Evolutionary conservation across 1,140 invertebrate species (phyloP), one percentile per base, ranked within the genome.

Genomic region (Panagrolaimus sp.): DNA sequence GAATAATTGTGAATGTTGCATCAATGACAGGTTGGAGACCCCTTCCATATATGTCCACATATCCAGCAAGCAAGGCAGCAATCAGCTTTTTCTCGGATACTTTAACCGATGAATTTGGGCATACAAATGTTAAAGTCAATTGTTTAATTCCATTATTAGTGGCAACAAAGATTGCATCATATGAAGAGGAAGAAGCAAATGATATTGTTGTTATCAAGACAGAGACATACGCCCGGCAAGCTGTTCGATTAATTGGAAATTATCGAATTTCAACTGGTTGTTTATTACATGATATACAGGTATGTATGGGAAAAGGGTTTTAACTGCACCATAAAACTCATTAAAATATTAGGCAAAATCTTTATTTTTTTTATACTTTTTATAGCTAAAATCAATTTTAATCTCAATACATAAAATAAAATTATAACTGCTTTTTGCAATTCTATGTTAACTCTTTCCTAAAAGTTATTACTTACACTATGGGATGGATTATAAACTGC

Each of bases 1-100:
- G 95, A 10, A 88, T 95, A 0, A 87, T 98, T 38, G 90, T 98
- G 55, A 98, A 97, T 83, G 86, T 98, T 43, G 90, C 93, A 0
- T 98, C 95, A 12, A 88, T 89, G 0, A 88, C 91, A 0, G 73
- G 82, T 10, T 82, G 80, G 80, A 44, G 80, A 24, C 80, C 80
- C 26, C 58, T 82, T 12, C 80, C 80, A 8, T 82, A 82, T 65
- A 72, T 82, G 70, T 83, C 79, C 43, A 77, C 82, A 10, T 82
- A 82, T 68, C 80, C 80, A 6, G 77, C 82, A 15, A 75, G 72
- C 58, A 82, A 82, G 70, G 80, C 82, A 24, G 80, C 82, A n/a
- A 66, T 82, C 10, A 78, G 74, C 26, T 82, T 82, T 69, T 82
- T 71, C 64, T 73, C 82, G 9, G 79, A 83, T 46, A 68, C 76